These are phyloP conservation scores for Amphiprion clarkii DNA, from an alignment of 2,797 vertebrate species.

Conservation along the genomic window DNA sequence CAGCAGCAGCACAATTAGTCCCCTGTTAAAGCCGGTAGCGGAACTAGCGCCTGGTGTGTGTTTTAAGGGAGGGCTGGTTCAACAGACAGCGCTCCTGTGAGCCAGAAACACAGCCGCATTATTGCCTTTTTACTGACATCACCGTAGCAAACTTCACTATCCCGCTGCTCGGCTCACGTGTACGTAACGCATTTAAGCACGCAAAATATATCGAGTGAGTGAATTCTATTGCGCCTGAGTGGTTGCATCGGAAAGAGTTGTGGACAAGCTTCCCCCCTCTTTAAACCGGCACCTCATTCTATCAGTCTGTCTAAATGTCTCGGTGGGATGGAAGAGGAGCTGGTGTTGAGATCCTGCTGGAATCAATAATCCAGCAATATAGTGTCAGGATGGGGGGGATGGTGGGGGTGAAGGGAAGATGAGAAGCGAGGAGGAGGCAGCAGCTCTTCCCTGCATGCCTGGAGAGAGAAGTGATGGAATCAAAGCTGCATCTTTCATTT, in stretches of 20 bases:
- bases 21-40: slow-evolving; percentile 76
- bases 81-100: slow-evolving; percentile 59
- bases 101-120: slow-evolving; percentile 49
- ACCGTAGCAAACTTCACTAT: slow-evolving; percentile 14
- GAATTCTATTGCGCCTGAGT: slow-evolving; percentile 32
- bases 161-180: neutral
- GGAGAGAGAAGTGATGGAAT: slow-evolving; percentile 68
- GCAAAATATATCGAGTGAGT: slow-evolving; percentile 15
- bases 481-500: slow-evolving; percentile 51
- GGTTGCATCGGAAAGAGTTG: neutral
- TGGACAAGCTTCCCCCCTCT: slow-evolving; percentile 10
- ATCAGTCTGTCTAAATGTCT: slow-evolving; percentile 60
- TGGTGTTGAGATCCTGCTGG: slow-evolving; percentile 50
- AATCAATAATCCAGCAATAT: slow-evolving; percentile 78
- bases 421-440: slow-evolving; percentile 30
- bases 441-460: slow-evolving; percentile 52
- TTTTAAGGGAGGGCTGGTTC: slow-evolving; percentile 7
- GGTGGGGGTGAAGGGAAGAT: slow-evolving; percentile 20
- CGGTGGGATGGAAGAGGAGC: slow-evolving; percentile 68
- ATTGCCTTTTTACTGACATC: slow-evolving; percentile 35
- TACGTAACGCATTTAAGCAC: neutral
- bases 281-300: slow-evolving; percentile 31
- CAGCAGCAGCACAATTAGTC: slow-evolving; percentile 71
- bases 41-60: slow-evolving; percentile 66
- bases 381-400: slow-evolving; percentile 49